Conservation (phyloP, 2,113 vertebrate species). For the Vanacampus margaritifer region DNA sequence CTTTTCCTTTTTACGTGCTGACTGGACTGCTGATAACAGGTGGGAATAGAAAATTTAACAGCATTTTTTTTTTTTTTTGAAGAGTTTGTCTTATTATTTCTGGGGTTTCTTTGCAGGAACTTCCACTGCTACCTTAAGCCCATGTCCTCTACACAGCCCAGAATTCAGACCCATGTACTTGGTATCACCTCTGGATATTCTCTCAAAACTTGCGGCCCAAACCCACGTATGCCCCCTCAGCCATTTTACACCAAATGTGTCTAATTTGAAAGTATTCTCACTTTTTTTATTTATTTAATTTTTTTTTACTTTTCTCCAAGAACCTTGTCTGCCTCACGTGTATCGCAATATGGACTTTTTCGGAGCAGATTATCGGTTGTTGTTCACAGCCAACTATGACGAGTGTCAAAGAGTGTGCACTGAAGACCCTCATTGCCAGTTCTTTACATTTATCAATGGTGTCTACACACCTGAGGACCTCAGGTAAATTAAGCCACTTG, state of each 20-base stretch:
- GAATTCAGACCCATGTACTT: neutral
- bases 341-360: slow-evolving; percentile 46
- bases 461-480: rapidly evolving
- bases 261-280: neutral
- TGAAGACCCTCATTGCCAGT: slow-evolving; percentile 50
- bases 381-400: slow-evolving; percentile 44
- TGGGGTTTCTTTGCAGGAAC: slow-evolving; percentile 20
- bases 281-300: too few relatives aligned
- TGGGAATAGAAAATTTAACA: slow-evolving; percentile 2
- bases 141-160: slow-evolving; percentile 25
- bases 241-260: neutral
- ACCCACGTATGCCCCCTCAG: neutral
- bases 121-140: slow-evolving; percentile 63
- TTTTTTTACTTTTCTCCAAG: neutral
- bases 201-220: slow-evolving; percentile 36
- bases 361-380: slow-evolving; percentile 37
- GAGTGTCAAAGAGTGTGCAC: slow-evolving; percentile 67
- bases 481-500: slow-evolving; percentile 25
- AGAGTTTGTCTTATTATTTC: too few relatives aligned
- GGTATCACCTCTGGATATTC: slow-evolving; percentile 64
- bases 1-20: slow-evolving; percentile 48
- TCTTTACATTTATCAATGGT: slow-evolving; percentile 43
- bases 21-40: slow-evolving; percentile 53
- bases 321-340: slow-evolving; percentile 32
- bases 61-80: neutral